Evolutionary conservation across 1,140 invertebrate species (phyloP), one percentile per base, ranked within the genome.

Genomic region (Anastrepha obliqua): DNA sequence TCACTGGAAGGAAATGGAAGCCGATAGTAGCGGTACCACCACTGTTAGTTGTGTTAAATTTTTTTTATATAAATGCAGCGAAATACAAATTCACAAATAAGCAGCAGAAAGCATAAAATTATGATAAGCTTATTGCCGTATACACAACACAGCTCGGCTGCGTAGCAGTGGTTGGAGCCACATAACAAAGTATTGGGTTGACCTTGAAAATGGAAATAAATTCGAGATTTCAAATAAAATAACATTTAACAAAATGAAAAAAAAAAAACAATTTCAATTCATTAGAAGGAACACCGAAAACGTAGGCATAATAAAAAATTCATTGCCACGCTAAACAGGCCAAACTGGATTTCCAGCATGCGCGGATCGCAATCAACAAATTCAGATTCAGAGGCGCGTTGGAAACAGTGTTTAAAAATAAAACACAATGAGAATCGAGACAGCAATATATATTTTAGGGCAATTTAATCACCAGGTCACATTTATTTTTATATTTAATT

Each of bases 261-360:
- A 81, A 81, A 51, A 39, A 67, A 67, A 67, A 5, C 8, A 11
- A 47, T 29, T 29, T 29, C 29, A 29, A 29, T 29, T 55, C 47
- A 81, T 81, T 81, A 58, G 74, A 81, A 81, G 47, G 74, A 81
- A 81, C 51, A 42, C 17, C 74, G 47, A 51, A 81, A 55, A 55
- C 47, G 74, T 2, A 51, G 20, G 11, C 51, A 15, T 20, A 81
- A 55, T 17, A 81, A 51, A 17, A 81, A 81, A 29, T 81, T 81
- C 74, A 81, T 81, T 81, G 74, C 74, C 74, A 81, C 74, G 47
- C 51, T 17, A 81, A 81, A 81, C 74, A 81, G 74, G 74, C 74
- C 44, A 29, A 81, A 81, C 74, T 81, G 74, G 74, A 81, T 81
- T 81, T 81, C 9, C 7, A 58, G 47, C 47, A 55, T n/a, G n/a